phyloP scores from a whole-genome alignment of 2,797 vertebrate genomes.

The Glyptemys insculpta region DNA sequence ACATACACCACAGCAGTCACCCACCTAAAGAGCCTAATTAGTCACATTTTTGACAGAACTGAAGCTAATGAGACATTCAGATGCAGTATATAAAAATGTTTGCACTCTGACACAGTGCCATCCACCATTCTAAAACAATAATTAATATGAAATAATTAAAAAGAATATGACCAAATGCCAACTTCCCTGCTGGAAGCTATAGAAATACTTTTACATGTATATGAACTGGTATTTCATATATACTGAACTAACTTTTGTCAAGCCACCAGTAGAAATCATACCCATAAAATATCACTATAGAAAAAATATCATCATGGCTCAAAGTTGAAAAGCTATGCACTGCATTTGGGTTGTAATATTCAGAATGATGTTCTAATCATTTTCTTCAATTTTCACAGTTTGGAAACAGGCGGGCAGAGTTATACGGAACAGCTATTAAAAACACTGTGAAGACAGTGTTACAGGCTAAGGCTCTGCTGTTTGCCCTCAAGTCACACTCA shows the following conservation, averaged over 20 bases:
- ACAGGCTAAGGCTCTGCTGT: background rate
- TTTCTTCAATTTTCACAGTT: background rate
- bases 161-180: background rate
- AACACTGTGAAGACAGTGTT: background rate
- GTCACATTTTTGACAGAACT: background rate
- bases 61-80: background rate
- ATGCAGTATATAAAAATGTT: background rate
- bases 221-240: background rate
- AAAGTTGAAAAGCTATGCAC: background rate
- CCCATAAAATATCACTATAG: background rate
- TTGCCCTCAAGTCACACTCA: background rate
- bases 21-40: background rate
- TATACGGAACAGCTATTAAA: too few species aligned
- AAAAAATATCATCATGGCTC: background rate
- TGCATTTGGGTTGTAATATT: rapidly evolving
- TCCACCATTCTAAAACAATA: background rate
- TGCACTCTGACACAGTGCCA: background rate
- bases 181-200: background rate
- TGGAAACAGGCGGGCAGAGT: background rate
- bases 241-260: background rate
- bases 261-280: background rate
- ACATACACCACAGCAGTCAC: background rate
- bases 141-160: background rate
- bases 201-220: background rate
- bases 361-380: background rate